Percentiles rank a stretch among this genome's conserved stretches.
phyloP scores from a whole-genome alignment of 2,113 vertebrate species.

The Macquaria ambigua region DNA sequence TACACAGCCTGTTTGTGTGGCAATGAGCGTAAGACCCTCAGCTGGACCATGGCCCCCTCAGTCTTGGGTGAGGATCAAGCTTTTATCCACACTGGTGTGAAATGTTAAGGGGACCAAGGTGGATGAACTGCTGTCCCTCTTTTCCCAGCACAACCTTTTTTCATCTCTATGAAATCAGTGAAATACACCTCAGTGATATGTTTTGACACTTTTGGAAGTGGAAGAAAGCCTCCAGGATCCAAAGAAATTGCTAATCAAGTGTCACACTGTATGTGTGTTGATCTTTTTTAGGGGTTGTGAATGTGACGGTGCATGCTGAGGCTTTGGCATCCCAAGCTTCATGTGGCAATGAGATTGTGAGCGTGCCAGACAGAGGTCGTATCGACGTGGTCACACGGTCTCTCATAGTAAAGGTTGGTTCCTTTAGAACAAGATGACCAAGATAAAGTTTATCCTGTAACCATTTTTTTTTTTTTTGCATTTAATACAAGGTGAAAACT shows the following conservation, averaged over 20 bases:
- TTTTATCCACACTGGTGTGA: background rate
- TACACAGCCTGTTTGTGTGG: constrained; percentile 82
- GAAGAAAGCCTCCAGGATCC: too few species aligned
- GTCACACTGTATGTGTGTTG: background rate
- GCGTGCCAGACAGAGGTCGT: constrained; percentile 83
- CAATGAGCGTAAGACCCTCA: constrained; percentile 79
- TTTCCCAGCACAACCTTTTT: background rate
- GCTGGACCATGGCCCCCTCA: constrained; percentile 78
- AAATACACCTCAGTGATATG: background rate
- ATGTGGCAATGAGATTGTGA: constrained; percentile 84
- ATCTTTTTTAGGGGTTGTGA: constrained; percentile 78
- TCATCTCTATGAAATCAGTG: background rate
- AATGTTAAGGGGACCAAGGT: background rate
- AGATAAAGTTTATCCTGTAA: background rate
- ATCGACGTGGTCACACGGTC: constrained; percentile 84
- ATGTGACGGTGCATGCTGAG: constrained; percentile 86
- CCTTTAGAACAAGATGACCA: background rate
- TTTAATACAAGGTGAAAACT: background rate
- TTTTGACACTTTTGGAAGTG: background rate
- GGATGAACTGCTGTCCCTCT: background rate
- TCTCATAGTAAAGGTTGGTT: constrained; percentile 87
- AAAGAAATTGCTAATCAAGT: background rate
- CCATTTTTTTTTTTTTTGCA: background rate
- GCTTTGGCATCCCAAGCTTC: constrained; percentile 73
- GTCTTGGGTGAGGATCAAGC: constrained; percentile 79